Evolutionary conservation across 2,113 vertebrate genomes (phyloP).

Genomic region (Grus americana): DNA sequence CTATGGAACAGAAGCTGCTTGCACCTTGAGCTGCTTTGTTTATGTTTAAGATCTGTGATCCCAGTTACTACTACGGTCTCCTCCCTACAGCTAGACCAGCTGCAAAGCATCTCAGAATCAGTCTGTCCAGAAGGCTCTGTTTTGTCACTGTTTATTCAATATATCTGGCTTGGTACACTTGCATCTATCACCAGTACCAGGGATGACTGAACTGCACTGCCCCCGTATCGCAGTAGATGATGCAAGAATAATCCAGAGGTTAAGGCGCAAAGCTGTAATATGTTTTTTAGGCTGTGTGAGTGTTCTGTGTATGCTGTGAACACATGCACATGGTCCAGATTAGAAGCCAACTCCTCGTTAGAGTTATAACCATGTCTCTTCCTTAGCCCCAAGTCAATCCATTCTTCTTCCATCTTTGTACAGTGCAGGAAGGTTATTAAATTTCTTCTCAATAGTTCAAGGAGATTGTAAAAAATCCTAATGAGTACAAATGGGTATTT

Average conservation of each 20-base stretch:
- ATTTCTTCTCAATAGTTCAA: not conserved
- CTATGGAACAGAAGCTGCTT: not conserved
- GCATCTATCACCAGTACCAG: not conserved
- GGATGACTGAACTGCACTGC: not conserved
- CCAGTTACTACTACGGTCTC: not conserved
- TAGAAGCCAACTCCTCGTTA: not conserved
- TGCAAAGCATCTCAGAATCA: not conserved
- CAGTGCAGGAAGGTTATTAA: not conserved
- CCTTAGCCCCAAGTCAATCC: not conserved
- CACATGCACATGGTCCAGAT: not conserved
- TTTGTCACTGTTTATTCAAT: not conserved
- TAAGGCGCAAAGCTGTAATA: not conserved
- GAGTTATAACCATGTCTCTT: not conserved
- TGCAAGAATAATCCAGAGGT: not conserved
- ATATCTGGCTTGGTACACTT: not conserved
- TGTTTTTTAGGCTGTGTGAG: not conserved
- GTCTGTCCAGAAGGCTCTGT: not conserved
- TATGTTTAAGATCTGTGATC: not conserved
- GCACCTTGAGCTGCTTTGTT: not conserved
- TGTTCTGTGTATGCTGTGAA: not conserved
- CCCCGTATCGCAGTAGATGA: not conserved
- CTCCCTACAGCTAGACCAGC: too few relatives aligned
- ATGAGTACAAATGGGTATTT: not conserved
- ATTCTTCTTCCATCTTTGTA: not conserved
- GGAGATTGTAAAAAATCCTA: not conserved